Base-by-base conservation (phyloP, 2,888 invertebrate genomes). In the Podotricha telesiphe region DNA sequence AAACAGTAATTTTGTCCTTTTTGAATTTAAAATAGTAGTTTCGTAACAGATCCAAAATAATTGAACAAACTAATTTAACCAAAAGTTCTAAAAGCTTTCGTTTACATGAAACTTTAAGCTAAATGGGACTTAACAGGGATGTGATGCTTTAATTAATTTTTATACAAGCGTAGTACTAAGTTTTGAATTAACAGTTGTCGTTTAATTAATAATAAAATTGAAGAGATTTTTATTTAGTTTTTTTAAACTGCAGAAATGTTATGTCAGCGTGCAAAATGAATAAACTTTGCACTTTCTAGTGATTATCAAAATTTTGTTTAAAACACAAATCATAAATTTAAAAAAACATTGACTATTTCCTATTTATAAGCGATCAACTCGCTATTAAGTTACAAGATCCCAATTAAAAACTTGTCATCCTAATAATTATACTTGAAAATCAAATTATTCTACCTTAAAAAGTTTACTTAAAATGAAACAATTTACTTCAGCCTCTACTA, bases 381-480 rank as follows among this genome's bases (percentile, higher is more conserved):
- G 10, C 3, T 10, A n/a, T n/a, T 8, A n/a, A 28, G 22, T 2
- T n/a, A 8, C 15, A 55, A 55, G 11, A 34, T 17, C 11, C 15
- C 34, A 34, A 34, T 55, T 34, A 55, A 55, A 55, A 37, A 34
- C 0, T 17, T 55, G 17, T 4, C n/a, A 17, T 17, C 20, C n/a
- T 45, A 20, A 48, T 13, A 45, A 45, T 58, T 22, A 20, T 5
- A 20, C n/a, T 15, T n/a, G 7, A 22, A 58, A n/a, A n/a, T 42
- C 20, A 56, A 56, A 28, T 19, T 56, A 20, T 20, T 58, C 40
- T 15, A 50, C 22, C 50, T 59, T 11, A 59, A 59, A 59, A 45
- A 59, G n/a, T 22, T 11, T n/a, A n/a, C n/a, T 15, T 3, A 45
- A 59, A 22, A 22, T 59, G n/a, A n/a, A 45, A 59, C 59, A 59